Percentiles rank a stretch among this genome's conserved stretches.
These are phyloP conservation scores for Xanthia icteritia DNA, from an alignment of 2,888 invertebrate species.

Conservation along the genomic window DNA sequence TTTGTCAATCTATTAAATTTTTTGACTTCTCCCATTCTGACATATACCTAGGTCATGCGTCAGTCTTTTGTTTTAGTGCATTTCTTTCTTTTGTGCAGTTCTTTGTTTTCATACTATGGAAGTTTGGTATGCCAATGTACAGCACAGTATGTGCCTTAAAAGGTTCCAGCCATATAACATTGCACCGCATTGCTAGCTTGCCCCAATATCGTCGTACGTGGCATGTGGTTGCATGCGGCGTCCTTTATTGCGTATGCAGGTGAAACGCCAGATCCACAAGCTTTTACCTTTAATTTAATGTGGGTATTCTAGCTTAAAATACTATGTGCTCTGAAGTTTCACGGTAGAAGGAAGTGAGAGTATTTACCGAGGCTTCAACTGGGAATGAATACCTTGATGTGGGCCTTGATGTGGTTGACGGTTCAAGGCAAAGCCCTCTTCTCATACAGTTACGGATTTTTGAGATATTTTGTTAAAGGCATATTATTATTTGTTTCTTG, in stretches of 20 bases:
- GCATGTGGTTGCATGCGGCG: constrained; percentile 11
- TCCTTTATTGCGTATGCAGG: constrained; percentile 24
- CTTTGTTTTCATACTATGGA: background rate
- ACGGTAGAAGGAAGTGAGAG: background rate
- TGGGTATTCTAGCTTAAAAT: constrained; percentile 39
- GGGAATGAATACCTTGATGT: constrained; percentile 1
- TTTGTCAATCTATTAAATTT: background rate
- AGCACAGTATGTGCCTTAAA: background rate
- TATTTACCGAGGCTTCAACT: background rate
- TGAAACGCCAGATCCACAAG: constrained; percentile 6
- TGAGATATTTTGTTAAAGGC: too few species aligned
- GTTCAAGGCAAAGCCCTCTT: background rate
- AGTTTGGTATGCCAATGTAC: background rate
- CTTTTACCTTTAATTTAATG: constrained; percentile 27
- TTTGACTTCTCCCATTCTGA: background rate
- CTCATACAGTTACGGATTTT: too few species aligned
- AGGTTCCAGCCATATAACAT: background rate
- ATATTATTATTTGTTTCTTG: too few species aligned
- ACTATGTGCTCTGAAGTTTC: constrained; percentile 1
- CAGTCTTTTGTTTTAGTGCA: background rate
- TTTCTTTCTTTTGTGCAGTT: background rate
- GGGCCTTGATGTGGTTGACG: background rate
- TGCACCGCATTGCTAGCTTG: background rate
- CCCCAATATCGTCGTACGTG: constrained; percentile 14
- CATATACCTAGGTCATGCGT: too few species aligned